These are phyloP conservation scores for Zaprionus davidi DNA, from an alignment of 1,140 invertebrate species.

Conservation along the genomic window DNA sequence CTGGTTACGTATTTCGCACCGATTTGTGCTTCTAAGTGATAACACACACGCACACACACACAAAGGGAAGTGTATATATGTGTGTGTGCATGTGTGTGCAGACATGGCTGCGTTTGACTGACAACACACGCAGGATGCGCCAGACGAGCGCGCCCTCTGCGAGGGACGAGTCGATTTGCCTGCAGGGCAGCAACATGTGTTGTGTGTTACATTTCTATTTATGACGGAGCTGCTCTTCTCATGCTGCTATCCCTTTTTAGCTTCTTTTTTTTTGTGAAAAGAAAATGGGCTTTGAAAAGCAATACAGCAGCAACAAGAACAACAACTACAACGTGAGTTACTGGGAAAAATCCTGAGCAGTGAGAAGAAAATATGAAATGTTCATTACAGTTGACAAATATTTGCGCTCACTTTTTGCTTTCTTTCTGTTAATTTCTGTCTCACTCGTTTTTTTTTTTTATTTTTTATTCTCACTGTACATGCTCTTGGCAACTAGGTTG, in stretches of 20 bases:
- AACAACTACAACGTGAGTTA: neutral
- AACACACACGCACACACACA: constrained; percentile 43
- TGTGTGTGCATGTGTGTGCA: constrained; percentile 25
- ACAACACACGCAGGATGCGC: constrained; percentile 41
- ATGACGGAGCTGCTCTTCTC: constrained; percentile 45
- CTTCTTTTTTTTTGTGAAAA: constrained; percentile 65
- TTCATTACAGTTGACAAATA: constrained; percentile 83
- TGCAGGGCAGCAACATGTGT: constrained; percentile 75
- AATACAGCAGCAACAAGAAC: constrained; percentile 19
- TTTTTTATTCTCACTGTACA: constrained; percentile 66
- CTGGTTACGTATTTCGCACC: constrained; percentile 78
- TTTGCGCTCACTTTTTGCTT: constrained; percentile 67
- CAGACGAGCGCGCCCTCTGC: neutral
- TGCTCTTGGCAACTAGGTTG: constrained; percentile 56
- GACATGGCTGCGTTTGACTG: constrained; percentile 49
- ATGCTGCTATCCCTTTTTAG: constrained; percentile 9
- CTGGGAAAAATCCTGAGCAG: constrained; percentile 34
- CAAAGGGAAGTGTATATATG: constrained; percentile 10
- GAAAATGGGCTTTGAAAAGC: constrained; percentile 72
- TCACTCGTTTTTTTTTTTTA: constrained; percentile 16
- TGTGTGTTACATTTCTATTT: constrained; percentile 77
- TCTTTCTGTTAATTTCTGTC: constrained; percentile 59
- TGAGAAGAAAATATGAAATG: constrained; percentile 76
- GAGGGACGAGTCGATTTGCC: constrained; percentile 45
- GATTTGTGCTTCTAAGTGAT: constrained; percentile 81